phyloP scores from a whole-genome alignment of 1,140 invertebrate species.

The Geopemphigus sp. region DNA sequence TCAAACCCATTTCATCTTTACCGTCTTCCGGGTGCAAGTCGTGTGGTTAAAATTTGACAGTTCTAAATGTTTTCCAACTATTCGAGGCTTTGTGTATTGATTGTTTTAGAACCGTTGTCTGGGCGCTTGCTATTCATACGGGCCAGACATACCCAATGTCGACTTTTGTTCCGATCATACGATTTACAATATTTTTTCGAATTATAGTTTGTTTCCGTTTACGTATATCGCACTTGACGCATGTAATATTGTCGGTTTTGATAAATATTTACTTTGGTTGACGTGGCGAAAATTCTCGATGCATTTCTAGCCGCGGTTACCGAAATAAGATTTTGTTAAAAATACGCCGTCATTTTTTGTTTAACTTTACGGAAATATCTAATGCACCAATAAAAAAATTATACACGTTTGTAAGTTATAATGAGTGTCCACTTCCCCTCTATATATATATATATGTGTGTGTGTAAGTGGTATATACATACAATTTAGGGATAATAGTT shows the following conservation, averaged over 20 bases:
- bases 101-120: background rate
- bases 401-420: no score
- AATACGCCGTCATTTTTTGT: background rate
- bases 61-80: background rate
- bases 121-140: background rate
- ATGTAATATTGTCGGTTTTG: no score
- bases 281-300: no score
- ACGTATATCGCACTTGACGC: no score
- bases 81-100: slow-evolving; percentile 4
- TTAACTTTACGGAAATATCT: background rate
- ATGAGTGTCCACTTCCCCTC: no score
- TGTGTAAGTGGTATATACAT: background rate
- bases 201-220: no score
- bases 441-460: no score
- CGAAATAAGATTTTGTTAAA: background rate
- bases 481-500: background rate
- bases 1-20: slow-evolving; percentile 25
- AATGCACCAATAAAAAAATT: no score
- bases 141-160: background rate
- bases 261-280: no score
- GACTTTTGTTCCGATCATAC: no score
- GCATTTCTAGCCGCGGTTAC: background rate
- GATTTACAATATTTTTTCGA: no score
- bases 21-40: background rate
- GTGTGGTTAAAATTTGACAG: slow-evolving; percentile 17